These are phyloP conservation scores for Odobenus rosmarus DNA, from an alignment of 2,113 vertebrate genomes.

Conservation along the genomic window DNA sequence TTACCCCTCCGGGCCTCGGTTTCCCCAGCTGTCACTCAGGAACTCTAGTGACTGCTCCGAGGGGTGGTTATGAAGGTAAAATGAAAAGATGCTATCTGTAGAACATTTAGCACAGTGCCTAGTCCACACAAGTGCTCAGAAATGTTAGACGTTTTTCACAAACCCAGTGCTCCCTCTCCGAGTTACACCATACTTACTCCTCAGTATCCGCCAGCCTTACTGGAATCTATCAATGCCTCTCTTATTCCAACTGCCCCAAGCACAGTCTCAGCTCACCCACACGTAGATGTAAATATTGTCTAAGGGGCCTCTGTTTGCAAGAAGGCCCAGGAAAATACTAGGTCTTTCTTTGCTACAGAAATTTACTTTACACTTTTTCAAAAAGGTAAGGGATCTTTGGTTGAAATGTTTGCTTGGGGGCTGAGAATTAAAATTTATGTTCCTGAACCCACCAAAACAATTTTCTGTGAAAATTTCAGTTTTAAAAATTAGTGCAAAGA, in stretches of 20 bases:
- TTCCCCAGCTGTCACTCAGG: neutral
- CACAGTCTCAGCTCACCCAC: constrained; percentile 64
- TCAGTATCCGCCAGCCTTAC: constrained; percentile 14
- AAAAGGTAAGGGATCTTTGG: constrained; percentile 41
- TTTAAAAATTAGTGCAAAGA: constrained; percentile 41
- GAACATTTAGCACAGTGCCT: neutral
- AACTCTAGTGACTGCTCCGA: fast-evolving
- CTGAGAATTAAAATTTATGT: constrained; percentile 61
- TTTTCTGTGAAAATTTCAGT: constrained; percentile 30
- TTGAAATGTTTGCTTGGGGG: constrained; percentile 38
- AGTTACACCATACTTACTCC: neutral
- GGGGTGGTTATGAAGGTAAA: neutral
- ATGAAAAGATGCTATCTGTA: fast-evolving
- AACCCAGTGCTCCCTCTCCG: neutral
- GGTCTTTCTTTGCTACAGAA: constrained; percentile 70
- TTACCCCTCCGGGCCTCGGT: neutral
- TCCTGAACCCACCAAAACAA: constrained; percentile 38
- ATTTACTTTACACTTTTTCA: constrained; percentile 29
- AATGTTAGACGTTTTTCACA: neutral
- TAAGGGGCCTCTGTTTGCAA: constrained; percentile 71
- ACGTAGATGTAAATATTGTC: constrained; percentile 75
- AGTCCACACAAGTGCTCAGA: fast-evolving
- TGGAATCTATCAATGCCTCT: constrained; percentile 73
- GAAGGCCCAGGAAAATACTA: constrained; percentile 71
- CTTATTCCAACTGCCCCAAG: constrained; percentile 71